Base-by-base conservation (phyloP, 2,113 vertebrate species). In the Eptesicus fuscus region DNA sequence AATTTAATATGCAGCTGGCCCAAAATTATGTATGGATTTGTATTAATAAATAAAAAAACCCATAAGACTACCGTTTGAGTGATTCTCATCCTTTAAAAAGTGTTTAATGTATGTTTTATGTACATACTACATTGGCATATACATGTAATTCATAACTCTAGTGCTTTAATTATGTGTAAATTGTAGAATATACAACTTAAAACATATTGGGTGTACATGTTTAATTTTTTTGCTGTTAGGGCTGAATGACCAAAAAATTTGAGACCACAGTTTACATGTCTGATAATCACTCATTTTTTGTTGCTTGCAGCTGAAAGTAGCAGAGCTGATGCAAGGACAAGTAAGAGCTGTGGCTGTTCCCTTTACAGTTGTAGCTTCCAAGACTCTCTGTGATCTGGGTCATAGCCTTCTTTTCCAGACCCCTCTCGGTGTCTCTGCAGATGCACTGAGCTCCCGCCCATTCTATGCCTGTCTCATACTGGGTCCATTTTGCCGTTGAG, bases 31-130 rank as follows among this genome's bases (percentile, higher is more conserved):
- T 70, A 47, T 76, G 25, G 18, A 53, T 85, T 82, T 95, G 32
- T 94, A 91, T 91, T 86, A 49, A 53, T 70, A 77, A 92, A 90
- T 88, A 87, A 93, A 74, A 69, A 47, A 93, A 61, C 9, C 63
- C 42, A 61, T 61, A 84, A 79, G 76, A 87, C 70, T 67, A 80
- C 1, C 56, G n/a, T 59, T 87, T 40, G 69, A 88, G 76, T 96
- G 23, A 56, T 77, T 88, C 18, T 79, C 30, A 69, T 77, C 28
- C 32, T 88, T 83, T 63, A 63, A 61, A 61, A 63, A 47, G 16
- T 49, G 82, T 47, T 78, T 74, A 83, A 56, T 92, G 51, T 56
- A 37, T 87, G 23, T 86, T 85, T 78, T 80, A 91, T 42, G 18
- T 84, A 47, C 2, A 23, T 6, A 44, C 10, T 42, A 30, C 3